Base-by-base conservation (phyloP, 2,888 invertebrate genomes). In the Pterostichus niger region DNA sequence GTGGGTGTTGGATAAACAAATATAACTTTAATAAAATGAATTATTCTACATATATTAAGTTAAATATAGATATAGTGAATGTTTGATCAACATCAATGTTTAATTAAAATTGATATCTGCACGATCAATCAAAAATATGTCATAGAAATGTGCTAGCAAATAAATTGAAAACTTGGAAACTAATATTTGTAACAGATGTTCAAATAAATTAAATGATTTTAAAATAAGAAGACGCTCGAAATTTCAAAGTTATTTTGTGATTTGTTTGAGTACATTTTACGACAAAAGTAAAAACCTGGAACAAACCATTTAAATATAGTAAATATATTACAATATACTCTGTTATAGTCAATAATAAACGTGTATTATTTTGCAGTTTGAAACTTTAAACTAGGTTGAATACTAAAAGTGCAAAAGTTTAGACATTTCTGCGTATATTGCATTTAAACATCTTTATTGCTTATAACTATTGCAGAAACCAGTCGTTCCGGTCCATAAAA, bases 141-240 rank as follows among this genome's bases (percentile, higher is more conserved):
- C 59, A 24, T 31, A 11, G 59, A 59, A 59, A 59, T 11, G 31
- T 59, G 59, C 24, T 1, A 59, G 59, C 59, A 59, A 17, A 17
- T 24, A 24, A 59, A 59, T 17, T 59, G 59, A 59, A 59, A 17
- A 24, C 31, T 59, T 24, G 24, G 17, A 59, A 59, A 59, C 59
- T 59, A 59, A 59, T 59, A 59, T 59, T 59, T 59, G 59, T 15
- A 59, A 59, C 59, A 59, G 59, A 59, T 59, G 59, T 31, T 59
- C 24, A 5, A 59, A 17, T 1, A 40, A 59, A 59, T 31, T 59
- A 59, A 59, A 59, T 59, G 59, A 59, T 59, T 59, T 59, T 31
- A 11, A 24, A 59, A 59, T 24, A 24, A 24, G 3, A 24, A 2
- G 24, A 24, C 1, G 24, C 3, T 3, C n/a, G n/a, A n/a, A n/a